These are phyloP conservation scores for Neopipo cinnamomea DNA, from an alignment of 2,113 vertebrate genomes.

Conservation along the genomic window DNA sequence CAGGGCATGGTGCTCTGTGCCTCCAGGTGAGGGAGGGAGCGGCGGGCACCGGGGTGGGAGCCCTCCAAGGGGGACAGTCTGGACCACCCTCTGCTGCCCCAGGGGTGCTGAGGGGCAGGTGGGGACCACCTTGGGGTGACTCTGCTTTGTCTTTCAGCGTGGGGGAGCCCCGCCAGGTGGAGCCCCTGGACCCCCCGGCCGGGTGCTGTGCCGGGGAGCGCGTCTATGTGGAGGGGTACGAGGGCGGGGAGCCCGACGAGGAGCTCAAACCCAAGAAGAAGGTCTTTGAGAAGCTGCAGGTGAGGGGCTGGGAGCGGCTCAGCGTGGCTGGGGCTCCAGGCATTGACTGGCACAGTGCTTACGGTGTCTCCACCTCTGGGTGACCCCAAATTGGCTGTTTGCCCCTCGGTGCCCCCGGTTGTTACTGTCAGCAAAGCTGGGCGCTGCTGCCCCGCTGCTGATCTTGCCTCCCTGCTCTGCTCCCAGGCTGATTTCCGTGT, in stretches of 20 bases:
- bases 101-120: not conserved
- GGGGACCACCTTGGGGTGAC: not conserved
- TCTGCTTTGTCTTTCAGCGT: conserved; percentile 61
- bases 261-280: conserved; percentile 97
- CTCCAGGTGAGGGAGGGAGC: conserved; percentile 77
- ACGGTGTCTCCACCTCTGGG: not conserved
- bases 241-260: conserved; percentile 82
- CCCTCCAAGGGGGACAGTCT: not conserved
- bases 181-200: conserved; percentile 88
- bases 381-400: not conserved
- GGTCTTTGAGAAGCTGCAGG: conserved; percentile 96
- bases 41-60: fast-evolving
- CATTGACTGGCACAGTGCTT: not conserved
- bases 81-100: not conserved
- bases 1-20: conserved; percentile 97
- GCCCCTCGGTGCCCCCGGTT: fast-evolving
- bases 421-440: not conserved
- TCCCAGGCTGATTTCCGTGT: conserved; percentile 85
- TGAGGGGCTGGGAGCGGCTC: conserved; percentile 22
- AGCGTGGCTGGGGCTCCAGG: not conserved
- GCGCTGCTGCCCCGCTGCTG: fast-evolving
- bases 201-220: conserved; percentile 86
- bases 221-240: conserved; percentile 89
- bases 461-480: not conserved
- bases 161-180: conserved; percentile 82